Percentiles rank a stretch among this genome's conserved stretches.
phyloP scores from a whole-genome alignment of 2,113 vertebrate genomes.

The Tricholaema leucomelas region DNA sequence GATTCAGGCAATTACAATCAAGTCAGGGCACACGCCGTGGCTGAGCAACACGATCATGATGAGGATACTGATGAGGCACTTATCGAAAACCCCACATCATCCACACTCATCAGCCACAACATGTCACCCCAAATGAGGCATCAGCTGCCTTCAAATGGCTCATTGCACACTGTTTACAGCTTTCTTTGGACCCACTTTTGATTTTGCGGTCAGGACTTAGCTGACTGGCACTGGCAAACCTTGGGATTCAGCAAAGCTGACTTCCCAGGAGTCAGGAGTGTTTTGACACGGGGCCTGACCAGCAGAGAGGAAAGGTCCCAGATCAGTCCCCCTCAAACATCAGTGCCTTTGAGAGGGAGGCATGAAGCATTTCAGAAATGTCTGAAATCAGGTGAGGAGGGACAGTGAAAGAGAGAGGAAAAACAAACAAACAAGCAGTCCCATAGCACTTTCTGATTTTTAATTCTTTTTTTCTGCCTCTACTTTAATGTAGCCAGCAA shows the following conservation, averaged over 20 bases:
- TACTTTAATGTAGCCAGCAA: background rate
- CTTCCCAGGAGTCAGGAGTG: conserved; percentile 49
- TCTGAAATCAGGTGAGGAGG: background rate
- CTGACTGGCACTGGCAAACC: conserved; percentile 65
- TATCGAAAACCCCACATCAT: conserved; percentile 94
- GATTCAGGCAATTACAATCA: conserved; percentile 99
- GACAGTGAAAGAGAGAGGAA: background rate
- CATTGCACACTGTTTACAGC: conserved; percentile 87
- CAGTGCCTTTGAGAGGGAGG: background rate
- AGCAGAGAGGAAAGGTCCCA: conserved; percentile 33
- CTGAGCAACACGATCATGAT: conserved; percentile 95
- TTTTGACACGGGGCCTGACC: conserved; percentile 30
- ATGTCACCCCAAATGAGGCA: conserved; percentile 87
- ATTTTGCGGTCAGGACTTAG: conserved; percentile 80
- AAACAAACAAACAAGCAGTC: background rate
- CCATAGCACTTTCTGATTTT: background rate
- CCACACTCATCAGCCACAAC: conserved; percentile 88
- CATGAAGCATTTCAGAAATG: conserved; percentile 29
- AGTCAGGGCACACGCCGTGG: conserved; percentile 99
- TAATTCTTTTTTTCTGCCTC: background rate
- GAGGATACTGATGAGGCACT: conserved; percentile 99
- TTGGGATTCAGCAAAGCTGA: background rate
- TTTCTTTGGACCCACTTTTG: conserved; percentile 90
- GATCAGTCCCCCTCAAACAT: conserved; percentile 7
- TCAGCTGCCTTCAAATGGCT: conserved; percentile 84